Evolutionary conservation across 2,113 vertebrate genomes (phyloP).

Genomic region (Mohoua ochrocephala): DNA sequence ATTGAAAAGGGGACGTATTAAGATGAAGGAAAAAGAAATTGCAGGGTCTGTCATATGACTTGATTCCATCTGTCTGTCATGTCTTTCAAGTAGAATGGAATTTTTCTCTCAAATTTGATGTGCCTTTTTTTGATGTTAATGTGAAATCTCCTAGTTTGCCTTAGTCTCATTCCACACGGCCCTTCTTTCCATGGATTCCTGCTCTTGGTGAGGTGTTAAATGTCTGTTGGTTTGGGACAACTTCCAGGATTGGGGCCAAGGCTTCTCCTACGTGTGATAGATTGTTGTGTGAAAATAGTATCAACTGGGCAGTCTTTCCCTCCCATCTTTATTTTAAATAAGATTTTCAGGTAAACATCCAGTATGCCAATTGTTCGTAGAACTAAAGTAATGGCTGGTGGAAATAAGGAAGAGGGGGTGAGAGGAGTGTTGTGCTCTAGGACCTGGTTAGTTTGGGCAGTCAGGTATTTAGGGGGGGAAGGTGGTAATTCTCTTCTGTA

Average conservation of each 20-base stretch:
- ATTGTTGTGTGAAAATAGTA: background rate
- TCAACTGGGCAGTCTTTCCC: background rate
- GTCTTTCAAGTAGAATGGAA: background rate
- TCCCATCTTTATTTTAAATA: background rate
- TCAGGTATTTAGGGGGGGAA: background rate
- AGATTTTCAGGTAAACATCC: background rate
- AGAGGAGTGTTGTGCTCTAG: background rate
- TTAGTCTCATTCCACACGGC: background rate
- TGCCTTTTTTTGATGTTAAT: background rate
- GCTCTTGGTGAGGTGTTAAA: background rate
- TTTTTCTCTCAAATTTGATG: background rate
- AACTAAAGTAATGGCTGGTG: background rate
- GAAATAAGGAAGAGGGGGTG: background rate
- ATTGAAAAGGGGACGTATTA: background rate
- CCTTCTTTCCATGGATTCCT: background rate
- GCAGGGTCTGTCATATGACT: background rate
- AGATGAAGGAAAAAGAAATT: background rate
- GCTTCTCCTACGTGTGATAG: background rate
- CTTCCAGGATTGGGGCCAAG: background rate
- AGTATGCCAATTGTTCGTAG: background rate
- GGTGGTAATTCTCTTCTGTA: background rate
- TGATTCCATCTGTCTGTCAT: background rate
- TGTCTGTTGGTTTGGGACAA: background rate
- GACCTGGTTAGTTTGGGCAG: background rate
- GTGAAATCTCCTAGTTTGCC: background rate